phyloP scores from a whole-genome alignment of 1,140 invertebrate species.

The Thaumatotibia leucotreta region DNA sequence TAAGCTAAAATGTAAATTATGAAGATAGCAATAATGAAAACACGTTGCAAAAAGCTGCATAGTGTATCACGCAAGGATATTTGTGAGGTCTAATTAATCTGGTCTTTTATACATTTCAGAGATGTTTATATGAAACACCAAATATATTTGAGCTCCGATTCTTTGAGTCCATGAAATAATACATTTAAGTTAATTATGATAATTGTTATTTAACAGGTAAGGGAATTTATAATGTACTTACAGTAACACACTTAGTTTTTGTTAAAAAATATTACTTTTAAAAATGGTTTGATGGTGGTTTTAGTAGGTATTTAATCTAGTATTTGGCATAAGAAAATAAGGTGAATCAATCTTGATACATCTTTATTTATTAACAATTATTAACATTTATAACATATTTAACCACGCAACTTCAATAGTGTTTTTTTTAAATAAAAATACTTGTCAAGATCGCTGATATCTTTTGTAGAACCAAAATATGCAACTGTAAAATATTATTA shows the following conservation, averaged over 20 bases:
- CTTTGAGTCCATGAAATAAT: background rate
- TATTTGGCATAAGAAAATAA: too few species aligned
- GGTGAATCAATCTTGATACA: too few species aligned
- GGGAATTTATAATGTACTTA: slow-evolving; percentile 17
- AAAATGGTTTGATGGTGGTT: too few species aligned
- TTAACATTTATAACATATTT: too few species aligned
- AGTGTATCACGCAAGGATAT: background rate
- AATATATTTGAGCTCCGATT: background rate
- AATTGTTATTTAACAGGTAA: background rate
- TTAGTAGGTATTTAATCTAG: too few species aligned
- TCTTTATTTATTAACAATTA: too few species aligned
- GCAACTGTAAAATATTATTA: too few species aligned
- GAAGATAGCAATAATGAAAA: background rate
- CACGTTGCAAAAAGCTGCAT: background rate
- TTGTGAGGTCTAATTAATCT: background rate
- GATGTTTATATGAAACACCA: background rate
- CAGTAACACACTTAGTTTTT: background rate
- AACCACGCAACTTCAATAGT: too few species aligned
- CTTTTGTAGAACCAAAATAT: too few species aligned
- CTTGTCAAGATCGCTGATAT: too few species aligned
- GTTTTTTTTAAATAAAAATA: too few species aligned
- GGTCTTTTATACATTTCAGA: background rate
- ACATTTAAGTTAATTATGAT: background rate
- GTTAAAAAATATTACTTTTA: too few species aligned
- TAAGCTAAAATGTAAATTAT: background rate